Base-by-base conservation (phyloP, 2,888 invertebrate species). In the Xanthia icteritia region DNA sequence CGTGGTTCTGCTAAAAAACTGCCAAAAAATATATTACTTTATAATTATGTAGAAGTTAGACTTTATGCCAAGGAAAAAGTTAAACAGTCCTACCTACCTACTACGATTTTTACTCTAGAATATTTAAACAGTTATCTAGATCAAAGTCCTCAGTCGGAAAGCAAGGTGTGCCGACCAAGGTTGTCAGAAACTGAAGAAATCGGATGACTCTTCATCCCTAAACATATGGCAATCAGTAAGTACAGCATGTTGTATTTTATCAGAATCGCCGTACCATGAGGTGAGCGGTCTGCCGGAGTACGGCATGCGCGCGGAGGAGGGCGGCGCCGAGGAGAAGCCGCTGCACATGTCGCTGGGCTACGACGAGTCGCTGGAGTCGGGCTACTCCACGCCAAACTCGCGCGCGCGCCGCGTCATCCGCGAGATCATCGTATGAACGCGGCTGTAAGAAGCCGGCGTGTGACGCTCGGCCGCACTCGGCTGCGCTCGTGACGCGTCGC, bases 181-280 rank as follows among this genome's bases (percentile, higher is more conserved):
- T n/a, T 56, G 6, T 27, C 0, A 58, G 58, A 58, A 27, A 58
- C 27, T 58, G 15, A 27, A 58, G 2, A 56, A 56, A 56, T 56
- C 15, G 6, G 27, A 27, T 13, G 6, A 51, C 5, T 27, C 6
- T 27, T 58, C 27, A 27, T 27, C 8, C 27, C 5, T 39, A 68
- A n/a, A 42, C 42, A 27, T 31, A 5, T 36, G 51, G 1, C 23
- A 31, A 58, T 51, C 5, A 61, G 45, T 54, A 45, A 36, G 61
- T 81, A 77, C 39, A 77, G 61, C 61, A 39, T 65, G 13, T 79
- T 70, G 1, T 73, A 20, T 36, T 77, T 78, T 48, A 56, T 67
- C 97, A 98, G 99, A 99, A 97, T 99, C 99, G 81, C 98, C 99
- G 89, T 99, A 99, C 97, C 98, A 98, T 94, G 99, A 99, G 96